Evolutionary conservation across 2,888 invertebrate genomes (phyloP).

Genomic region (Ligdia adustata): DNA sequence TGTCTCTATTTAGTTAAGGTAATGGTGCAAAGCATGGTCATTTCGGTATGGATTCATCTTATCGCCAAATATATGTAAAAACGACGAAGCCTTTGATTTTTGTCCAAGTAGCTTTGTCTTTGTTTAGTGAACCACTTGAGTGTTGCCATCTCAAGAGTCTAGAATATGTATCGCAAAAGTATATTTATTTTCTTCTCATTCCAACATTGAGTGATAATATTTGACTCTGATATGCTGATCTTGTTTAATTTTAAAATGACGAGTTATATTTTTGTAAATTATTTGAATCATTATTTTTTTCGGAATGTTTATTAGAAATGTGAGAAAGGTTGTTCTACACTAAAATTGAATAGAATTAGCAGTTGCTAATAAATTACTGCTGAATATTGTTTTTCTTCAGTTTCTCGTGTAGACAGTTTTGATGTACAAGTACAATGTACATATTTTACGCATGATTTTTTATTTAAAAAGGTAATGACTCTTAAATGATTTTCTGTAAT

Average conservation of each 20-base stretch:
- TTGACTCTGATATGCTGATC: conserved; percentile 56
- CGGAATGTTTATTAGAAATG: conserved; percentile 53
- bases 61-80: conserved; percentile 41
- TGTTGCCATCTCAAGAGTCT: conserved; percentile 35
- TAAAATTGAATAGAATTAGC: conserved; percentile 42
- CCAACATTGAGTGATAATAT: conserved; percentile 68
- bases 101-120: conserved; percentile 40
- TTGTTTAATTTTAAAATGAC: conserved; percentile 59
- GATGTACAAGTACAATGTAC: neutral
- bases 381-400: conserved; percentile 21
- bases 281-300: conserved; percentile 56
- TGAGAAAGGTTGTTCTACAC: conserved; percentile 60
- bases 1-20: conserved; percentile 60
- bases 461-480: neutral
- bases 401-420: too few species aligned
- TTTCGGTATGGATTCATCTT: conserved; percentile 52
- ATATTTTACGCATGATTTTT: neutral
- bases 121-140: conserved; percentile 31
- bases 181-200: conserved; percentile 72
- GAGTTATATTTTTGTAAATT: conserved; percentile 77
- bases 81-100: conserved; percentile 35
- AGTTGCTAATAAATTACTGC: too few species aligned
- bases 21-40: conserved; percentile 66
- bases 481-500: too few species aligned
- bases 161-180: conserved; percentile 40